Percentiles rank a stretch among this genome's conserved stretches.
phyloP scores from a whole-genome alignment of 2,113 vertebrate genomes.

The Percina caprodes region DNA sequence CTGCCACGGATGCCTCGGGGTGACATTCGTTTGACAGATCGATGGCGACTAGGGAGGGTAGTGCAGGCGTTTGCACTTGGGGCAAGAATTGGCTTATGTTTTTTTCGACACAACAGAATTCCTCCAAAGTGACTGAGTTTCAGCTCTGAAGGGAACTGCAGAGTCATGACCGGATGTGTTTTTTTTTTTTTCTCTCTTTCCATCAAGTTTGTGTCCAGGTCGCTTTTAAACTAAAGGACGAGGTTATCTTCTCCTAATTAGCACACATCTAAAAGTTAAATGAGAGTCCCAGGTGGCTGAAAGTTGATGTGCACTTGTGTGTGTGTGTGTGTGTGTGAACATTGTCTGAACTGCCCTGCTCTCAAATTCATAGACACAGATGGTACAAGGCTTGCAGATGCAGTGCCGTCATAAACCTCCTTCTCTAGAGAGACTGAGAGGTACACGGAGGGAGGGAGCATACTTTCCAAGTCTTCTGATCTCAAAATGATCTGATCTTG shows the following conservation, averaged over 20 bases:
- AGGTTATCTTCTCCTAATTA: slow-evolving; percentile 73
- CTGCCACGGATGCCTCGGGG: neutral
- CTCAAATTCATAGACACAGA: slow-evolving; percentile 70
- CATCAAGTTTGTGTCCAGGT: slow-evolving; percentile 58
- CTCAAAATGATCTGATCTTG: slow-evolving; percentile 40
- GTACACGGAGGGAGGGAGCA: neutral
- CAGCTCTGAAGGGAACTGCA: slow-evolving; percentile 37
- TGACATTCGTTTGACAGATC: slow-evolving; percentile 46
- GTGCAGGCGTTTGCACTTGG: slow-evolving; percentile 20
- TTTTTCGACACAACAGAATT: neutral
- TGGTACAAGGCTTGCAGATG: slow-evolving; percentile 74
- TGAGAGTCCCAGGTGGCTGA: slow-evolving; percentile 80
- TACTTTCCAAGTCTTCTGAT: slow-evolving; percentile 38
- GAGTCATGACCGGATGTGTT: slow-evolving; percentile 28
- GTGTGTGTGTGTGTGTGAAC: slow-evolving; percentile 40
- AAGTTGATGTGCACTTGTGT: slow-evolving; percentile 44
- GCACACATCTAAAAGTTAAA: slow-evolving; percentile 82
- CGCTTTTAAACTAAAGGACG: slow-evolving; percentile 61
- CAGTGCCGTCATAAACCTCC: slow-evolving; percentile 50
- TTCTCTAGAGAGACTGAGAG: slow-evolving; percentile 38
- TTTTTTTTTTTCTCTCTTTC: slow-evolving; percentile 34
- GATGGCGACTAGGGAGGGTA: slow-evolving; percentile 23
- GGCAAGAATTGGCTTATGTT: slow-evolving; percentile 16
- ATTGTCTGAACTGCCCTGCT: slow-evolving; percentile 61
- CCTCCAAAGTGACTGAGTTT: slow-evolving; percentile 41